These are phyloP conservation scores for Cabera pusaria DNA, from an alignment of 2,888 invertebrate species.

Conservation along the genomic window DNA sequence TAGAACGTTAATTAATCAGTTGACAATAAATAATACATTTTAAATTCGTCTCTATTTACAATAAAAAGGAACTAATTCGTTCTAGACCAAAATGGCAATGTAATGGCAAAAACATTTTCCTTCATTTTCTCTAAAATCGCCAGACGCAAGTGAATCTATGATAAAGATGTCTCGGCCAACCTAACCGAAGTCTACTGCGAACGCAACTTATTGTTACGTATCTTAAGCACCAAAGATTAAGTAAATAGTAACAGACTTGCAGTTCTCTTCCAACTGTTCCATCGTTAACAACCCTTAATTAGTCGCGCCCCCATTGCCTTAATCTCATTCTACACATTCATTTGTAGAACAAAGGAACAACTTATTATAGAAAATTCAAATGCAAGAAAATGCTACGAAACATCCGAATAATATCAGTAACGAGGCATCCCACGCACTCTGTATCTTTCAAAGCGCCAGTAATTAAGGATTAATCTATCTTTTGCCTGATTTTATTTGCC, in stretches of 20 bases:
- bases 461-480: slow-evolving; percentile 24
- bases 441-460: too few species aligned
- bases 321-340: too few species aligned
- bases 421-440: too few species aligned
- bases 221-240: slow-evolving; percentile 42
- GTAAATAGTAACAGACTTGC: slow-evolving; percentile 27
- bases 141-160: slow-evolving; percentile 55
- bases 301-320: too few species aligned
- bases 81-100: slow-evolving; percentile 81
- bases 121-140: slow-evolving; percentile 63
- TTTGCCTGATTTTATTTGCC: slow-evolving; percentile 25
- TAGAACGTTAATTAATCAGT: slow-evolving; percentile 59
- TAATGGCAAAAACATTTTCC: slow-evolving; percentile 76
- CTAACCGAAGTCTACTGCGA: slow-evolving; percentile 40
- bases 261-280: slow-evolving; percentile 35
- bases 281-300: slow-evolving; percentile 33
- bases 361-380: too few species aligned
- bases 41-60: slow-evolving; percentile 80
- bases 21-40: slow-evolving; percentile 72
- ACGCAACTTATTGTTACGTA: slow-evolving; percentile 16
- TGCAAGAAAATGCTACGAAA: too few species aligned
- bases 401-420: too few species aligned
- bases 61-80: slow-evolving; percentile 79
- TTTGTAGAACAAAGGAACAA: too few species aligned
- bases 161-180: slow-evolving; percentile 45